Conservation (phyloP, 2,888 invertebrate genomes). For the Lamproptera curius region DNA sequence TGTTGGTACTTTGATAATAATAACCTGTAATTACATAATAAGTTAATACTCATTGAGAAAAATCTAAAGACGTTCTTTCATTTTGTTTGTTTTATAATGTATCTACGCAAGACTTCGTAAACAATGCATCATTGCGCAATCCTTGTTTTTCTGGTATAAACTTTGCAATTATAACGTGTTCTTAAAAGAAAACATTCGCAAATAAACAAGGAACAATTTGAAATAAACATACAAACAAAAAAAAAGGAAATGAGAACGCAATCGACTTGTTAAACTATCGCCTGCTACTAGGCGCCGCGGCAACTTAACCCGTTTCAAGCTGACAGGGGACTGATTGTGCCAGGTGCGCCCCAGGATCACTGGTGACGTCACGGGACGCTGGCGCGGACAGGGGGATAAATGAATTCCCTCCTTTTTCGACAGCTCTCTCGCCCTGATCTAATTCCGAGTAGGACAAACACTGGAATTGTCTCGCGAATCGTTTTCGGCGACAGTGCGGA, state of each 20-base stretch:
- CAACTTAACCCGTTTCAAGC: slow-evolving; percentile 40
- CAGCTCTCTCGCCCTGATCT: slow-evolving; percentile 15
- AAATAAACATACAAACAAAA: no score
- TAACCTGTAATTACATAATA: no score
- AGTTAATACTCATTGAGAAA: no score
- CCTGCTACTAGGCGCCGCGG: slow-evolving; percentile 1
- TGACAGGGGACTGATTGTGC: slow-evolving; percentile 44
- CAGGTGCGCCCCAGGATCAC: slow-evolving; percentile 40
- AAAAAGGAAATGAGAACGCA: neutral
- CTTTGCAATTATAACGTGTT: no score
- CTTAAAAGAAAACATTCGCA: no score
- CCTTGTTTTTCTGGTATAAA: no score
- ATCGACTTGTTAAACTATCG: slow-evolving; percentile 15
- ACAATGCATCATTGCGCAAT: no score
- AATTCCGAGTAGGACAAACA: slow-evolving; percentile 11
- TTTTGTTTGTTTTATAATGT: no score
- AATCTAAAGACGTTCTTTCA: no score
- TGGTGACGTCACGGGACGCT: slow-evolving; percentile 37
- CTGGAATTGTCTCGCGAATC: slow-evolving; percentile 1
- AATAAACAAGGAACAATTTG: no score
- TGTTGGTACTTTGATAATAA: no score
- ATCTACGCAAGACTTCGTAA: no score
- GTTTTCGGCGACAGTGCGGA: neutral
- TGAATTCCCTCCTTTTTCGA: slow-evolving; percentile 21
- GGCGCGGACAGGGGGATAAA: slow-evolving; percentile 31